These are phyloP conservation scores for Cephus runcator DNA, from an alignment of 2,888 invertebrate species.

Conservation along the genomic window DNA sequence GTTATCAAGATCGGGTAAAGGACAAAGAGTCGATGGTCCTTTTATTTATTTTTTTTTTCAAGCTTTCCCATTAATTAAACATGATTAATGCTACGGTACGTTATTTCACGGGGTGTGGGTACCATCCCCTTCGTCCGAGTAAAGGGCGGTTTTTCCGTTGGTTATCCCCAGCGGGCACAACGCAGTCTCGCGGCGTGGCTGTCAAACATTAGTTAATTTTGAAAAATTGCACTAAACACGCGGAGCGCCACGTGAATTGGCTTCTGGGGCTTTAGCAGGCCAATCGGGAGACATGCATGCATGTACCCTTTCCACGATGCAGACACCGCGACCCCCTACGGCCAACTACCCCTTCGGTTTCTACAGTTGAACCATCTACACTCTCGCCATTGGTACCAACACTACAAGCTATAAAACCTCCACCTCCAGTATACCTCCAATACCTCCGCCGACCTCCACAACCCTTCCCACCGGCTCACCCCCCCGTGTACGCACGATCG, in stretches of 20 bases:
- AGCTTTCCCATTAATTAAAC: slow-evolving; percentile 48
- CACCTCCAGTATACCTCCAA: background rate
- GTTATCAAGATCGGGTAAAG: background rate
- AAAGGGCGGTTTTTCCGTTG: slow-evolving; percentile 3
- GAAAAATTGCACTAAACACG: slow-evolving; percentile 62
- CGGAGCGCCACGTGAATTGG: slow-evolving; percentile 49
- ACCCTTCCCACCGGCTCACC: slow-evolving; percentile 15
- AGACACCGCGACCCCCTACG: slow-evolving; percentile 7
- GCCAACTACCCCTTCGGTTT: slow-evolving; percentile 1
- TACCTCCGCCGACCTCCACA: background rate
- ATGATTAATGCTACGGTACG: slow-evolving; percentile 51
- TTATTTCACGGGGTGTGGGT: slow-evolving; percentile 21
- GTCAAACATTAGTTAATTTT: slow-evolving; percentile 64
- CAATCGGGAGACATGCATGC: slow-evolving; percentile 55
- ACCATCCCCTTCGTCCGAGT: background rate
- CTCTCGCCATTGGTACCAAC: background rate
- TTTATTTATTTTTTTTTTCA: slow-evolving; percentile 17
- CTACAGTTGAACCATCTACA: background rate
- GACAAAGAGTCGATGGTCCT: slow-evolving; percentile 1
- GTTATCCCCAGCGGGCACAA: slow-evolving; percentile 11
- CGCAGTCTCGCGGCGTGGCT: slow-evolving; percentile 33
- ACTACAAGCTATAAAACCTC: background rate
- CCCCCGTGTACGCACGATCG: slow-evolving; percentile 20
- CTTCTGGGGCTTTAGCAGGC: slow-evolving; percentile 53
- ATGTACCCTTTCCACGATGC: slow-evolving; percentile 18